Evolutionary conservation across 2,888 invertebrate genomes (phyloP), one percentile per base, ranked within the genome.

Genomic region (Charanyca ferruginea): DNA sequence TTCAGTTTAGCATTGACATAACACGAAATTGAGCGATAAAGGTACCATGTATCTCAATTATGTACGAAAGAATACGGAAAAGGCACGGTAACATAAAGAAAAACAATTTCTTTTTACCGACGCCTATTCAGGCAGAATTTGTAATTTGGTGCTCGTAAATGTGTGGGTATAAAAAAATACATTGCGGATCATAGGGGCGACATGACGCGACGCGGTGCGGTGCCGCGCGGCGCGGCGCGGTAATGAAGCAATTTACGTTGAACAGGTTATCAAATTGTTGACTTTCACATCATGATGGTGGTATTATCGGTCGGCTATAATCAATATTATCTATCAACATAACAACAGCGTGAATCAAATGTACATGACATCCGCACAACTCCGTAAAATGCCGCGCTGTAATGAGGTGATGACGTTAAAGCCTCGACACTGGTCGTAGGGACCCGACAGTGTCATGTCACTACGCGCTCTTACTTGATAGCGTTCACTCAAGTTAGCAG

Each of bases 71-170:
- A 55, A 8, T 11, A 9, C n/a, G 16, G 32, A 22, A 28, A 41
- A 22, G 11, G 38, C 42, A 18, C 11, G n/a, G 28, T 35, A 62
- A 54, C 13, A 44, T 66, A 45, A 58, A 55, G 48, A 55, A 74
- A 60, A 73, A 52, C 67, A 66, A 74, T 61, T 66, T 55, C n/a
- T 52, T 52, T 51, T 53, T 47, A 54, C 59, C 42, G 41, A 23
- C 23, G 45, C n/a, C 66, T 52, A 18, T 74, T 67, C 47, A 52
- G 32, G 35, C 44, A 45, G 25, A n/a, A 9, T 44, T 45, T 49
- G 49, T 73, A 73, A 73, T 66, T 66, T 73, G 54, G 23, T 22
- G 51, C 35, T 60, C 54, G 41, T 51, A 72, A 55, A 66, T 55
- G 20, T 51, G 42, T 73, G 49, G 32, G 22, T 18, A 54, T 49